Conservation (phyloP, 2,113 vertebrate species). For the Cervus canadensis region DNA sequence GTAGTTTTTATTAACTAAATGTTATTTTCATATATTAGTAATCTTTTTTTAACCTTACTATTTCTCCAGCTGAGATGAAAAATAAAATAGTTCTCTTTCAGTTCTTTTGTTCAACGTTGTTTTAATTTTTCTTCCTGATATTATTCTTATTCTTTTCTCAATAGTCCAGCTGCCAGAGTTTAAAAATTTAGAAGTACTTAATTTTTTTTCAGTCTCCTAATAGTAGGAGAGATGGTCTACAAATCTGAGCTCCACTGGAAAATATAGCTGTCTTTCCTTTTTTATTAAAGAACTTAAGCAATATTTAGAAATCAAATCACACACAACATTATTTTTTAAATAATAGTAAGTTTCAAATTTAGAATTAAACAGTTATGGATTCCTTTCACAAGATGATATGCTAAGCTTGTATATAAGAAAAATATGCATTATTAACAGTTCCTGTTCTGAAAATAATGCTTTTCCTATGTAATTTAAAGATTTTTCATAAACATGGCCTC, state of each 20-base stretch:
- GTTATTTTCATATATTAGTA: not conserved
- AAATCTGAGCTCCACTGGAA: not conserved
- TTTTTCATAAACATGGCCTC: not conserved
- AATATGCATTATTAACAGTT: not conserved
- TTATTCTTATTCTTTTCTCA: not conserved
- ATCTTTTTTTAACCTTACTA: not conserved
- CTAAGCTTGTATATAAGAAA: not conserved
- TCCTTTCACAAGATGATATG: not conserved
- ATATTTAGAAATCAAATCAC: constrained; percentile 9
- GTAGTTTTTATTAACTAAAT: not conserved
- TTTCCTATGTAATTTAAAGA: constrained; percentile 10
- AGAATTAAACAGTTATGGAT: not conserved
- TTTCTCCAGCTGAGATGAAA: not conserved
- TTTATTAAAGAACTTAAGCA: not conserved
- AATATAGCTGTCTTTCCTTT: not conserved
- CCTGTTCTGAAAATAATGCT: not conserved
- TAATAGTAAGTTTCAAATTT: not conserved
- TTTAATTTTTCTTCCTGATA: not conserved
- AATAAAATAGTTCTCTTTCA: not conserved
- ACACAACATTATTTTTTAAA: not conserved
- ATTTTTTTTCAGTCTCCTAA: not conserved
- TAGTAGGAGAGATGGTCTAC: not conserved
- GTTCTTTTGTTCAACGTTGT: not conserved
- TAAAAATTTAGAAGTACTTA: not conserved
- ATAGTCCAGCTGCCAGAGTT: not conserved